A percentile compares a stretch with the other conserved stretches of the same genome.
These are phyloP conservation scores for Cichladusa arquata DNA, from an alignment of 2,113 vertebrate genomes.

Conservation along the genomic window DNA sequence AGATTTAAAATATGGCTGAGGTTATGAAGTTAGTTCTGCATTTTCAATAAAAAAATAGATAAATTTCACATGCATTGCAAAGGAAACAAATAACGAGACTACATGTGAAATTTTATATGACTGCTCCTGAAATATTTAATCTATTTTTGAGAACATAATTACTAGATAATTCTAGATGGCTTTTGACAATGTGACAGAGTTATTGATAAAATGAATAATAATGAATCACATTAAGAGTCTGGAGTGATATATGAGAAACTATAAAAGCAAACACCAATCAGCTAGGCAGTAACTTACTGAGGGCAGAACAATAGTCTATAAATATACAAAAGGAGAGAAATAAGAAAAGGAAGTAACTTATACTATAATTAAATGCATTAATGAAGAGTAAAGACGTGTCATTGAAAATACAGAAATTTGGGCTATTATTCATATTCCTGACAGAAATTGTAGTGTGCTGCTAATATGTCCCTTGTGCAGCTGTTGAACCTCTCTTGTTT, in stretches of 20 bases:
- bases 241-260: not conserved
- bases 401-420: not conserved
- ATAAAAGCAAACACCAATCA: not conserved
- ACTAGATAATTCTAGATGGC: not conserved
- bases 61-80: not conserved
- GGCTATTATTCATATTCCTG: not conserved
- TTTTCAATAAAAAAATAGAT: not conserved
- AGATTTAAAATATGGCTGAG: not conserved
- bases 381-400: not conserved
- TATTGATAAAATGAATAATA: constrained; percentile 24
- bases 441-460: not conserved
- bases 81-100: not conserved
- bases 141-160: constrained; percentile 14
- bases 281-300: not conserved
- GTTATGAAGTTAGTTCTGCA: not conserved
- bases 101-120: not conserved
- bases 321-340: not conserved
- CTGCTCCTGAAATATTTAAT: constrained; percentile 9
- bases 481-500: not conserved
- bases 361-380: not conserved
- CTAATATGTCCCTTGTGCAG: not conserved
- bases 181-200: constrained; percentile 2
- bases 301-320: not conserved
- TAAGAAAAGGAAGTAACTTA: not conserved
- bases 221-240: not conserved